A percentile compares a stretch with the other conserved stretches of the same genome.
These are phyloP conservation scores for Cheirogaleus medius DNA, from an alignment of 2,113 vertebrate species.

Conservation along the genomic window DNA sequence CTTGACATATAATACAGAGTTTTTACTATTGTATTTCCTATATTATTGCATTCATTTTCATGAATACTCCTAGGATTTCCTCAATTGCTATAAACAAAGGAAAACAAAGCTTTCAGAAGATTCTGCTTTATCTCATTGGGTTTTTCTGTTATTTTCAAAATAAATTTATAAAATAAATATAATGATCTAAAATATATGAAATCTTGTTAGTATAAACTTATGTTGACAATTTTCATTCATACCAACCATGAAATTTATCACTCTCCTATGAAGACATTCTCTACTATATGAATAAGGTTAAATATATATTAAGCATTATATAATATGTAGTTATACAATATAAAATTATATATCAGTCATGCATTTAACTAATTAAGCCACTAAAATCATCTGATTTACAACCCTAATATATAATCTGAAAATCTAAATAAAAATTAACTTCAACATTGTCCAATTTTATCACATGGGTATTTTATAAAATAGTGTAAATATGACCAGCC, in stretches of 20 bases:
- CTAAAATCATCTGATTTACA: neutral
- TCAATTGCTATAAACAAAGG: neutral
- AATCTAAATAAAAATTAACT: neutral
- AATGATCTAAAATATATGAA: neutral
- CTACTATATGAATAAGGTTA: neutral
- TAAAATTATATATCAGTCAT: neutral
- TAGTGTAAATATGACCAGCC: neutral
- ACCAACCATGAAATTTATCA: neutral
- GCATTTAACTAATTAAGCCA: neutral
- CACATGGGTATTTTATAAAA: neutral
- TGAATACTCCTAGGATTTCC: neutral
- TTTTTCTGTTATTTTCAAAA: neutral
- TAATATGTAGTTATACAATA: too few species aligned
- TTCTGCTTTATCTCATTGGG: neutral
- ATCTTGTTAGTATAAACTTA: neutral
- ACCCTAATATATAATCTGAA: neutral
- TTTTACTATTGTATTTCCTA: constrained; percentile 9
- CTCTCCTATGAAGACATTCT: neutral
- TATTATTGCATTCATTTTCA: constrained; percentile 28
- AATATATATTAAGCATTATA: neutral
- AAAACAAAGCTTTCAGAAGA: neutral
- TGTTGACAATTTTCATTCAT: neutral
- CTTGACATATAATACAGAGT: constrained; percentile 21
- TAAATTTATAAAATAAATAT: neutral
- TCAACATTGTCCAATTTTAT: neutral